A percentile compares a stretch with the other conserved stretches of the same genome.
Evolutionary conservation across 2,797 vertebrate species (phyloP).

Genomic region (Lepidocolaptes lacrymiger): DNA sequence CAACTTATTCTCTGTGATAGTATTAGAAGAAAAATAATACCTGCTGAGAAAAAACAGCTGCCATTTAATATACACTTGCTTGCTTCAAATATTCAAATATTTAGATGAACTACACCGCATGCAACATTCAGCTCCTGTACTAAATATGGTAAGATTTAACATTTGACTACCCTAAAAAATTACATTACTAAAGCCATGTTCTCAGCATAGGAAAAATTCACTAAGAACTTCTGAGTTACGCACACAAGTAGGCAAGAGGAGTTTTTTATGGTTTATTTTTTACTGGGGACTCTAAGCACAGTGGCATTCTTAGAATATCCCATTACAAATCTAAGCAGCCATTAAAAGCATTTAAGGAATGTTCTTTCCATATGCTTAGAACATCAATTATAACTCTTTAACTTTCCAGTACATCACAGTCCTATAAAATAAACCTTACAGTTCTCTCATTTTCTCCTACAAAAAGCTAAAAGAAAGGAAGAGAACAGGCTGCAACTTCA

Average conservation of each 20-base stretch:
- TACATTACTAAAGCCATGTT: background rate
- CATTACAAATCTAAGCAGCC: conserved; percentile 76
- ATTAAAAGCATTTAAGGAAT: conserved; percentile 84
- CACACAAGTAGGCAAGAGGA: conserved; percentile 13
- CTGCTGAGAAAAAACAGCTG: conserved; percentile 32
- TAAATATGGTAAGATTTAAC: background rate
- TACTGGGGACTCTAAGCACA: conserved; percentile 44
- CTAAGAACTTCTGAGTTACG: conserved; percentile 35
- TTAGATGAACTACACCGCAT: background rate
- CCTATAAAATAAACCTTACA: conserved; percentile 72
- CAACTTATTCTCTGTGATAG: background rate
- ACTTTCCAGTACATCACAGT: conserved; percentile 73
- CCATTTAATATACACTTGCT: background rate
- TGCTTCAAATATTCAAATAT: background rate
- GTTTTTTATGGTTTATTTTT: background rate
- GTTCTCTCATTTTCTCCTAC: conserved; percentile 73
- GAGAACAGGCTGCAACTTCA: background rate
- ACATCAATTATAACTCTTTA: conserved; percentile 64
- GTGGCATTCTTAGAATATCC: conserved; percentile 73
- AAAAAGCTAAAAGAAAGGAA: conserved; percentile 28
- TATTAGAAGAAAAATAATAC: background rate
- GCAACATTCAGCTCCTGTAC: background rate
- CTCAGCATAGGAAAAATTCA: conserved; percentile 3
- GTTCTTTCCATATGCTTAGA: conserved; percentile 71
- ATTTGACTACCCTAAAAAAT: background rate